Evolutionary conservation across 2,888 invertebrate species (phyloP), one percentile per base, ranked within the genome.

Genomic region (Leucania comma): DNA sequence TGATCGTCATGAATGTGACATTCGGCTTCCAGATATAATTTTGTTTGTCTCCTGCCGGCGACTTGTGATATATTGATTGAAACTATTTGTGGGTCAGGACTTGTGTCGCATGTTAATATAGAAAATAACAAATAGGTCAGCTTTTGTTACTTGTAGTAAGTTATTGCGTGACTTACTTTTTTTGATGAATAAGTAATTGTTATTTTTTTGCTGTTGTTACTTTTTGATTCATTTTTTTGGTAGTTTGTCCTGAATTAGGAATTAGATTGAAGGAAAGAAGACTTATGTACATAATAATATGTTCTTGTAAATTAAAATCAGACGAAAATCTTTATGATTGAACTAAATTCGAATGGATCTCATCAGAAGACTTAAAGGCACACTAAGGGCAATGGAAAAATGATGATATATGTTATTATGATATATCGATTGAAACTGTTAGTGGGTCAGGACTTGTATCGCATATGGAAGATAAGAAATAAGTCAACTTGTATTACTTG

Each of bases 11-110:
- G 57, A 72, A 51, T 24, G 56, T 64, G 56, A 57, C 51, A 57
- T 78, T 65, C 32, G 53, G 12, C 12, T 48, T 35, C 29, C 66
- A 65, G 56, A 64, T 79, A 72, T 73, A 79, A 76, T 59, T 73
- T 59, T 79, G 59, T 76, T 73, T 67, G 46, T 79, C 58, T 66
- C n/a, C 38, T 57, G 26, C n/a, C 50, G 46, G 22, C 29, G 69
- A 69, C 60, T 72, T 32, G 32, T 65, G 65, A 58, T 64, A 61
- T 64, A 76, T 72, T 79, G 65, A 65, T 78, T 78, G 32, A 46
- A 72, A 58, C 38, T 63, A 75, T 79, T 73, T 62, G 22, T 73
- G 58, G 74, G 50, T 54, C 80, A 58, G 53, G 48, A 58, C 24
- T 42, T 3, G 32, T 61, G 50, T 32, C n/a, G 26, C 22, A 79